Base-by-base conservation (phyloP, 2,113 vertebrate species). In the Chlamydotis undulata region DNA sequence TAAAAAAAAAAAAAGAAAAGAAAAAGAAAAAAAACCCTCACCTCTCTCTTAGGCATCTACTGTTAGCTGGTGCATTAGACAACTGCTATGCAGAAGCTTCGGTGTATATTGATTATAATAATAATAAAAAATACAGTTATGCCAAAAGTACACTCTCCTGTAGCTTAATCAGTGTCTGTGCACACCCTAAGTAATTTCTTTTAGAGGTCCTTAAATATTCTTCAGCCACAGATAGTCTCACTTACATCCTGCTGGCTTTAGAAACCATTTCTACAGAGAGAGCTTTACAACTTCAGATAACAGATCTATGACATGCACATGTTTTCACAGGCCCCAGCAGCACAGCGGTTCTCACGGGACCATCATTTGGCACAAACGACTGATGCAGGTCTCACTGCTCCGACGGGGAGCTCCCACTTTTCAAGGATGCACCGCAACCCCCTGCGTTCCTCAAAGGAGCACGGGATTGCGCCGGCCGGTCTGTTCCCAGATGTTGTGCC, bases 401-500 rank as follows among this genome's bases (percentile, higher is more conserved):
- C 45, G 4, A 31, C 3, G 3, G 52, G 53, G 57, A 90, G 25
- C 33, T 31, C 60, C 52, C 37, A 2, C 11, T n/a, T n/a, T 23
- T 31, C 50, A 50, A 22, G 83, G 89, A 74, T 70, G 50, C 65
- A 15, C 14, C 2, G 2, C 75, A 23, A 6, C 18, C 47, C 64
- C 43, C 79, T 6, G 43, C 26, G 28, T 10, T n/a, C 90, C 94
- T 23, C 25, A 33, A 6, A 37, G 70, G 89, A 52, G 79, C 80
- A 19, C 60, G 92, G 93, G 89, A 96, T 18, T 7, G 2, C 4
- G 1, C 47, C 5, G 80, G 4, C 49, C 84, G 4, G 5, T 29
- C 75, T 28, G 84, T 93, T 96, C 96, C 95, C 95, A 83, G 88
- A 17, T 3, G 5, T 47, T 13, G 8, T 37, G 60, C 87, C 84